Evolutionary conservation across 2,888 invertebrate genomes (phyloP).

Genomic region (Philonicus albiceps): DNA sequence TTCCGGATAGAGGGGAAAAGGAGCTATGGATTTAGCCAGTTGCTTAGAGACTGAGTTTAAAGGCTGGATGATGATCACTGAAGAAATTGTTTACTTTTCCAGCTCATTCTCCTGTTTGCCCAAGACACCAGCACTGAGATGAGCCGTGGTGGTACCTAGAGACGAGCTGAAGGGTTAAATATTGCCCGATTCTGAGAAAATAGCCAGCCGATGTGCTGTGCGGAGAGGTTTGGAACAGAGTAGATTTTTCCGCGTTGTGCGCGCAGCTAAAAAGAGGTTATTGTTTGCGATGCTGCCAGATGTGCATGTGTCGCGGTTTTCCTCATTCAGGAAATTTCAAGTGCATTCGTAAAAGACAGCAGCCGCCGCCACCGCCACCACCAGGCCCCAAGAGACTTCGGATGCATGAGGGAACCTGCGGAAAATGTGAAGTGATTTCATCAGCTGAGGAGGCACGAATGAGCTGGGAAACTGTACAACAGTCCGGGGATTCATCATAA

Average conservation of each 20-base stretch:
- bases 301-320: not conserved
- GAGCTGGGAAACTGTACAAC: not conserved
- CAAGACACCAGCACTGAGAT: not conserved
- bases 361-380: not conserved
- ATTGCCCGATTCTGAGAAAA: slow-evolving; percentile 2
- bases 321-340: not conserved
- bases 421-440: not conserved
- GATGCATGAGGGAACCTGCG: not conserved
- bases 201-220: not conserved
- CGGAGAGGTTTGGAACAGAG: not conserved
- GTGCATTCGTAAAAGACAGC: not conserved
- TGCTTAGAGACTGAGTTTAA: not conserved
- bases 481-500: not conserved
- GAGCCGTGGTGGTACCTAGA: not conserved
- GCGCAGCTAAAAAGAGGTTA: not conserved
- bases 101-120: not conserved
- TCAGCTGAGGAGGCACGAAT: not conserved
- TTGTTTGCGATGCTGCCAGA: not conserved
- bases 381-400: not conserved
- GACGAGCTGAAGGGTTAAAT: not conserved
- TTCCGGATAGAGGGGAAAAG: not conserved
- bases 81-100: slow-evolving; percentile 13
- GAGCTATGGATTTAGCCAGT: not conserved
- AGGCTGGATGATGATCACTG: not conserved
- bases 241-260: not conserved